phyloP scores from a whole-genome alignment of 1,140 invertebrate genomes.

The Bombus cullumanus region DNA sequence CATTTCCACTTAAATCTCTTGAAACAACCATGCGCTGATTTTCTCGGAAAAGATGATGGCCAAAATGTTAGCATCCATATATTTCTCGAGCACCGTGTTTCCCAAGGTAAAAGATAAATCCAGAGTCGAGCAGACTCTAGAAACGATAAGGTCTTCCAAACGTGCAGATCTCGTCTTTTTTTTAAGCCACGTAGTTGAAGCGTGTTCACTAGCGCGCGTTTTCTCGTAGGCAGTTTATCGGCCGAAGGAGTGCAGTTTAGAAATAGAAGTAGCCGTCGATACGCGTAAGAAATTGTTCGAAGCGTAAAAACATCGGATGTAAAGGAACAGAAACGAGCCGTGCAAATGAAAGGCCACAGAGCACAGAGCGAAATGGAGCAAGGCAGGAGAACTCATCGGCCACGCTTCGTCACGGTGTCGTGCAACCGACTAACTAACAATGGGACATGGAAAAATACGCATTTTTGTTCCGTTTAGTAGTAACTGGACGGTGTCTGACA shows the following conservation, averaged over 20 bases:
- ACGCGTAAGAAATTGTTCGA: slow-evolving; percentile 21
- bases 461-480: slow-evolving; percentile 5
- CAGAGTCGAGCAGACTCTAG: not conserved
- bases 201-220: not conserved
- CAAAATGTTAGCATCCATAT: not conserved
- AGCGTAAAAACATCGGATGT: not conserved
- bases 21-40: not conserved
- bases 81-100: not conserved
- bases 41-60: not conserved
- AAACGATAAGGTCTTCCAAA: slow-evolving; percentile 6
- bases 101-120: not conserved
- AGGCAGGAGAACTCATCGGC: slow-evolving; percentile 18
- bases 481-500: not conserved
- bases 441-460: not conserved
- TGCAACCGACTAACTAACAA: slow-evolving; percentile 15
- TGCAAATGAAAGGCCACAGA: slow-evolving; percentile 32
- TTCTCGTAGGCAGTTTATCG: not conserved
- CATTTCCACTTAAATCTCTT: not conserved
- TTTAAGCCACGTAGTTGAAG: not conserved
- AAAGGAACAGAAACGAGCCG: slow-evolving; percentile 21
- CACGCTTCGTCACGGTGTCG: not conserved
- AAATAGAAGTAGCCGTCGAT: not conserved
- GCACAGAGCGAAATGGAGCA: slow-evolving; percentile 26
- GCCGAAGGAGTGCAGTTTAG: not conserved
- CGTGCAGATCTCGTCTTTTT: not conserved